Evolutionary conservation across 2,113 vertebrate species (phyloP).

Genomic region (Poecilia latipinna): DNA sequence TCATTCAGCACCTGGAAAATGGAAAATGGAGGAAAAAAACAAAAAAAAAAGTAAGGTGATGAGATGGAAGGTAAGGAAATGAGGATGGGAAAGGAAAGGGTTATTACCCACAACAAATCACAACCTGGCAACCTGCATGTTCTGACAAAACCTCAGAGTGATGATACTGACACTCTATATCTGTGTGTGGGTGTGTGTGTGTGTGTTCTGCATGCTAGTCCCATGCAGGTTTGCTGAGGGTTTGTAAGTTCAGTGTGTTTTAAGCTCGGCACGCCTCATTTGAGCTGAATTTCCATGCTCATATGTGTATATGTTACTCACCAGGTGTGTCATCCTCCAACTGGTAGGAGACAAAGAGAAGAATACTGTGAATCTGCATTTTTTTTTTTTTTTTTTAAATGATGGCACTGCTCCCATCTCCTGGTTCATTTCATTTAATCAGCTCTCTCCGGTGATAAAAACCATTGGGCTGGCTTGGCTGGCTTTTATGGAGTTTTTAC

Average conservation of each 20-base stretch:
- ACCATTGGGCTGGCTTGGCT: conserved; percentile 40
- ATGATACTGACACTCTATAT: conserved; percentile 25
- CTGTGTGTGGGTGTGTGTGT: conserved; percentile 31
- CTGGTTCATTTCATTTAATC: conserved; percentile 53
- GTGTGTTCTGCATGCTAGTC: conserved; percentile 24
- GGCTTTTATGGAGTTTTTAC: conserved; percentile 44
- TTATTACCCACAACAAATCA: conserved; percentile 66
- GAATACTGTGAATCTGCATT: conserved; percentile 41
- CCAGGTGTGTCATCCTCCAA: conserved; percentile 19
- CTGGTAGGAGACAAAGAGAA: conserved; percentile 26
- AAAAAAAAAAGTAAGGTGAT: conserved; percentile 1
- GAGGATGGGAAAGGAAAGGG: conserved; percentile 38
- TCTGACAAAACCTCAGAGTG: conserved; percentile 54
- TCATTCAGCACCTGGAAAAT: conserved; percentile 48
- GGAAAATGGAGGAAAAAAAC: conserved; percentile 19
- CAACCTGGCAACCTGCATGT: conserved; percentile 64
- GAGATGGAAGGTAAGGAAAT: conserved; percentile 3
- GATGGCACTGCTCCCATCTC: conserved; percentile 22
- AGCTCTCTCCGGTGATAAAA: conserved; percentile 38
- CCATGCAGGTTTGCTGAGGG: conserved; percentile 21
- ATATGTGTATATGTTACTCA: conserved; percentile 18
- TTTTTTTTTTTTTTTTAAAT: conserved; percentile 23
- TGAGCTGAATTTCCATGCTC: conserved; percentile 27
- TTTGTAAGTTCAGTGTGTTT: conserved; percentile 45
- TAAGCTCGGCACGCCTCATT: conserved; percentile 47